Conservation (phyloP, 2,888 invertebrate species). For the Automeris io region DNA sequence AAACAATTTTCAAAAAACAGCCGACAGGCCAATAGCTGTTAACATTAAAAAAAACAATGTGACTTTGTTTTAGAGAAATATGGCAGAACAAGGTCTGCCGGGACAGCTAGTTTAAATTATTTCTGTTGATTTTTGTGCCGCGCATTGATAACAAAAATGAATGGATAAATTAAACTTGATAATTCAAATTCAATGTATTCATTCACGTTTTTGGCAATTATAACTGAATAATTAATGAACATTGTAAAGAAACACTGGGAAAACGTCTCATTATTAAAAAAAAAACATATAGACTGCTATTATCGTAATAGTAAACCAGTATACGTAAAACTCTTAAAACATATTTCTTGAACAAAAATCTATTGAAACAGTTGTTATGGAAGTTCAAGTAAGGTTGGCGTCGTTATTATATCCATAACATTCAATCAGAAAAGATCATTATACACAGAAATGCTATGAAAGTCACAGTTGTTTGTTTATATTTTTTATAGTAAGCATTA, state of each 20-base stretch:
- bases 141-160: no score
- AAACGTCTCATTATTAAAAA: slow-evolving; percentile 3
- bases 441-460: slow-evolving; percentile 30
- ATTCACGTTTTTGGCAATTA: no score
- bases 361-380: neutral
- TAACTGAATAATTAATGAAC: no score
- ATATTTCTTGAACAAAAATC: neutral
- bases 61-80: no score
- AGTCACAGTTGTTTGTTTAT: slow-evolving; percentile 35
- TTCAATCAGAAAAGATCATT: slow-evolving; percentile 46
- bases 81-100: no score
- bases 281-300: neutral
- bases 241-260: neutral
- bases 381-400: slow-evolving; percentile 25
- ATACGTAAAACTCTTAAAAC: neutral
- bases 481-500: slow-evolving; percentile 35
- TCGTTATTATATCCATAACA: slow-evolving; percentile 32
- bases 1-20: no score
- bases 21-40: no score
- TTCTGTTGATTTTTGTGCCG: no score
- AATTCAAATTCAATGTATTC: no score
- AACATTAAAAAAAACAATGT: no score
- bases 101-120: no score
- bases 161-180: no score
- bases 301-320: neutral